phyloP scores from a whole-genome alignment of 1,140 invertebrate genomes.

The Drosophila nasuta region DNA sequence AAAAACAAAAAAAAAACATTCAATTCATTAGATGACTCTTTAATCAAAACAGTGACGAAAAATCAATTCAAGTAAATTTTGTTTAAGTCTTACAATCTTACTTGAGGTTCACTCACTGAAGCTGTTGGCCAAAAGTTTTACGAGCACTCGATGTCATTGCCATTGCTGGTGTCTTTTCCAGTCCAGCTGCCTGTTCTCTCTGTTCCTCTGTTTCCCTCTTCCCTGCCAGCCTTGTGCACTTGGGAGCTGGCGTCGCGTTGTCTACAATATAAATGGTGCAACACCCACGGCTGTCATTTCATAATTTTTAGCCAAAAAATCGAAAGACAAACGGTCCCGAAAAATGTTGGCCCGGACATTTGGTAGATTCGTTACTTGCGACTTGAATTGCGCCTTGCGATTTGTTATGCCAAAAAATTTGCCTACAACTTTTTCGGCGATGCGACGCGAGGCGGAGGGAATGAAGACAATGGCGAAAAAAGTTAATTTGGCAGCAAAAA shows the following conservation, averaged over 20 bases:
- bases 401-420: slow-evolving; percentile 79
- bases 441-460: background rate
- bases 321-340: slow-evolving; percentile 66
- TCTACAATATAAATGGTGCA: slow-evolving; percentile 63
- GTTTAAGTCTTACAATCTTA: slow-evolving; percentile 4
- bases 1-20: background rate
- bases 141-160: slow-evolving; percentile 58
- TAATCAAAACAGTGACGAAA: no score
- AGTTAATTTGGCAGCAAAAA: slow-evolving; percentile 81
- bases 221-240: slow-evolving; percentile 8
- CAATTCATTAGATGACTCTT: background rate
- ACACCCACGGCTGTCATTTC: slow-evolving; percentile 70
- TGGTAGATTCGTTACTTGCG: slow-evolving; percentile 35
- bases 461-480: slow-evolving; percentile 74
- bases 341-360: slow-evolving; percentile 40
- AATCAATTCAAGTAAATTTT: background rate
- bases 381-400: slow-evolving; percentile 26
- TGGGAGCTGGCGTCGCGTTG: slow-evolving; percentile 52
- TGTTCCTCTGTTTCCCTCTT: background rate
- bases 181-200: background rate
- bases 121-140: slow-evolving; percentile 47
- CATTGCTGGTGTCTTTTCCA: slow-evolving; percentile 17
- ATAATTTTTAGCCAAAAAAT: slow-evolving; percentile 74
- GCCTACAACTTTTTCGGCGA: slow-evolving; percentile 64
- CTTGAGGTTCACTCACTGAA: slow-evolving; percentile 10